A percentile compares a stretch with the other conserved stretches of the same genome.
Evolutionary conservation across 1,140 invertebrate genomes (phyloP).

Genomic region (Delia radicum): DNA sequence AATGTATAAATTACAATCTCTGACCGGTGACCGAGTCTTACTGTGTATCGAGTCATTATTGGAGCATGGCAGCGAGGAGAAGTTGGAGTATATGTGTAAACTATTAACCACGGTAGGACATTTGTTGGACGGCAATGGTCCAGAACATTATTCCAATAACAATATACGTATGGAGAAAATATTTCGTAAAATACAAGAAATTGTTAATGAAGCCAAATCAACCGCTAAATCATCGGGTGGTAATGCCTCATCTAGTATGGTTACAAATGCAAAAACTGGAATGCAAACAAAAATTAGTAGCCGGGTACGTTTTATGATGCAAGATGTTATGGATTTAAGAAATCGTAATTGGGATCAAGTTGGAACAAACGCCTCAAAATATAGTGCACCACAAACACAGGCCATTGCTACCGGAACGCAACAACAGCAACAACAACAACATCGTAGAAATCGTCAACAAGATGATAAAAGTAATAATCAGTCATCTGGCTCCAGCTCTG

Average conservation of each 20-base stretch:
- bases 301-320: slow-evolving; percentile 63
- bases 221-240: too few relatives aligned
- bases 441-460: neutral
- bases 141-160: neutral
- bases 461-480: neutral
- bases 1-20: slow-evolving; percentile 89
- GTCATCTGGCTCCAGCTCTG: neutral
- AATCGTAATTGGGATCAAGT: slow-evolving; percentile 70
- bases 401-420: too few relatives aligned
- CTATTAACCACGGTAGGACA: slow-evolving; percentile 90
- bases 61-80: slow-evolving; percentile 80
- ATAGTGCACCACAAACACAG: neutral
- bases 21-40: slow-evolving; percentile 86
- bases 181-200: slow-evolving; percentile 48
- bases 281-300: slow-evolving; percentile 43
- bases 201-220: slow-evolving; percentile 28
- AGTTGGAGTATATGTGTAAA: slow-evolving; percentile 91
- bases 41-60: slow-evolving; percentile 80
- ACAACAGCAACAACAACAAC: too few relatives aligned
- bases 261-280: too few relatives aligned
- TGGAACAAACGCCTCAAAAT: neutral
- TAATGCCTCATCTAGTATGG: too few relatives aligned
- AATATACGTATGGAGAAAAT: slow-evolving; percentile 46
- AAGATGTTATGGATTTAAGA: slow-evolving; percentile 90
- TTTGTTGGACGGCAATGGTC: slow-evolving; percentile 47